A percentile compares a stretch with the other conserved stretches of the same genome.
These are phyloP conservation scores for Protonemura montana DNA, from an alignment of 2,888 invertebrate genomes.

Conservation along the genomic window DNA sequence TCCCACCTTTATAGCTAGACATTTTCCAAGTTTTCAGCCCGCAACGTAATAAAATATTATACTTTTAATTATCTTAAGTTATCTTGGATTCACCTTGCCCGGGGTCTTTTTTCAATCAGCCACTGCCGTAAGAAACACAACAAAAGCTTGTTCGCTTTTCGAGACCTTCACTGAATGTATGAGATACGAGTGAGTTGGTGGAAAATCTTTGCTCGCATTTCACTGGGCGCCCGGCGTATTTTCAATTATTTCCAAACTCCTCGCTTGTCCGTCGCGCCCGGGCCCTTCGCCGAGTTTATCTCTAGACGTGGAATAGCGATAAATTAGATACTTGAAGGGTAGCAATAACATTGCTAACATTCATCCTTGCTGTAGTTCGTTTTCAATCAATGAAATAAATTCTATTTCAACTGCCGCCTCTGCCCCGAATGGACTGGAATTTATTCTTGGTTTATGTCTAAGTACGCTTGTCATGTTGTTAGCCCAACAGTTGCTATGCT, in stretches of 20 bases:
- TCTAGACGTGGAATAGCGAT: background rate
- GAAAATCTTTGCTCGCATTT: background rate
- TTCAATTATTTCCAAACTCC: background rate
- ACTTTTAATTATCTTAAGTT: background rate
- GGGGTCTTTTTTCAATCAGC: too few relatives aligned
- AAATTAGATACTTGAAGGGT: conserved; percentile 12
- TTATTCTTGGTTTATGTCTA: too few relatives aligned
- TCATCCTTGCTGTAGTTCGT: too few relatives aligned
- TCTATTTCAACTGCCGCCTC: too few relatives aligned
- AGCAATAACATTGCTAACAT: background rate
- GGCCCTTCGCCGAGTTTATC: background rate
- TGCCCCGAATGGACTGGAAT: too few relatives aligned
- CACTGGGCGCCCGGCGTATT: background rate
- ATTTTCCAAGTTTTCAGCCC: background rate
- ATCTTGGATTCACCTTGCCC: too few relatives aligned
- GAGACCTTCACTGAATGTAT: background rate
- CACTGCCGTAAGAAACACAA: too few relatives aligned
- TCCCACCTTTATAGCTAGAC: background rate
- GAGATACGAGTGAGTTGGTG: background rate
- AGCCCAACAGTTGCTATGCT: too few relatives aligned
- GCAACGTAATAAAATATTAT: background rate
- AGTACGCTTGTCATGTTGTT: too few relatives aligned
- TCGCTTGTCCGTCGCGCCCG: background rate
- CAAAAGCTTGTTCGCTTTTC: background rate
- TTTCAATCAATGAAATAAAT: too few relatives aligned